These are phyloP conservation scores for Aspiorhynchus laticeps DNA, from an alignment of 2,113 vertebrate species.

Conservation along the genomic window DNA sequence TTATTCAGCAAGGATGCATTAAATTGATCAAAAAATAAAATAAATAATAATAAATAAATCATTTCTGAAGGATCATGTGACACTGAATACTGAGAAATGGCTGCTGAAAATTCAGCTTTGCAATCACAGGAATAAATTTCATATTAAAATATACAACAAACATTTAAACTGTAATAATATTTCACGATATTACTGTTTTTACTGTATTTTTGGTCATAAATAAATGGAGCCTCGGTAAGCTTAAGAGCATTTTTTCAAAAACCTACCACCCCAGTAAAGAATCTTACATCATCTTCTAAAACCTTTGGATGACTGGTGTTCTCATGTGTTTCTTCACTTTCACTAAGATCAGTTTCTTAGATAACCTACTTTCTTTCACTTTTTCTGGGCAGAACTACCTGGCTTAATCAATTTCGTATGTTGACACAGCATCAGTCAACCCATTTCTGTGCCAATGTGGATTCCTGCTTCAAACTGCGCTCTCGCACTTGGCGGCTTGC, in stretches of 20 bases:
- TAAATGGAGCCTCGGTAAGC: not conserved
- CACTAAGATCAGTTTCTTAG: not conserved
- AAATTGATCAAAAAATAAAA: not conserved
- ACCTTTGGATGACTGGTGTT: not conserved
- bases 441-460: conserved; percentile 16
- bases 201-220: not conserved
- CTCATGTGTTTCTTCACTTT: not conserved
- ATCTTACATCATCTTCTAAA: not conserved
- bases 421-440: conserved; percentile 43
- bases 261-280: not conserved
- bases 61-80: too few species aligned
- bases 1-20: not conserved
- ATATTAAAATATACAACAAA: not conserved
- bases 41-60: too few species aligned
- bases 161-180: not conserved
- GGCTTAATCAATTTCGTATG: conserved; percentile 33
- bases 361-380: conserved; percentile 14
- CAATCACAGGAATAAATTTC: too few species aligned
- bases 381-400: not conserved
- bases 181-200: not conserved
- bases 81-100: too few species aligned
- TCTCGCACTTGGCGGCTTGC: not conserved
- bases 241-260: not conserved
- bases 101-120: too few species aligned
- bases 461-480: not conserved